Evolutionary conservation across 2,888 invertebrate genomes (phyloP).

Genomic region (Chloroclystis v-ata): DNA sequence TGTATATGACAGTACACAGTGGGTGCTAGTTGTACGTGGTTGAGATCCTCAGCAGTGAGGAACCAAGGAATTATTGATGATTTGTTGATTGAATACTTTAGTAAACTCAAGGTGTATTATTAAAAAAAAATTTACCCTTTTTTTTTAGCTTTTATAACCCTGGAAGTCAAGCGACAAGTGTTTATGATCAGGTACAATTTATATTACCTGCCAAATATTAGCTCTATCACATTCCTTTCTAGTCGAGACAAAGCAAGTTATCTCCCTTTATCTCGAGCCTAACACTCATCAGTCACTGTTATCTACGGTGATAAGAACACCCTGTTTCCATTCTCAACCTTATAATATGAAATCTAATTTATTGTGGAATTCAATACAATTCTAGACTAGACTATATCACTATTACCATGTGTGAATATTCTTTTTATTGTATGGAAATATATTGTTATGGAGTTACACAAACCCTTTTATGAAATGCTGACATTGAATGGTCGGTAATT

Average conservation of each 20-base stretch:
- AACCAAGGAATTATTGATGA: no score
- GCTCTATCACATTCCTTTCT: conserved; percentile 13
- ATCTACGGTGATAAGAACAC: conserved; percentile 50
- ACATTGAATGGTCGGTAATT: conserved; percentile 11
- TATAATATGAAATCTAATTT: conserved; percentile 9
- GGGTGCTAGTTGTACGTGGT: no score
- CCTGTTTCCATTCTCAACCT: conserved; percentile 9
- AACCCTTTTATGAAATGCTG: conserved; percentile 4
- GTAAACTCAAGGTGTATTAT: no score
- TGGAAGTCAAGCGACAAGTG: not conserved
- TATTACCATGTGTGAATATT: conserved; percentile 29
- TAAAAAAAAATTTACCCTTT: no score
- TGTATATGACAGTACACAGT: no score
- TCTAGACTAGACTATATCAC: conserved; percentile 15
- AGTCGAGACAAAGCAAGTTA: conserved; percentile 32
- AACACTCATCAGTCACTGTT: conserved; percentile 56
- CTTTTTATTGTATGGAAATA: conserved; percentile 7
- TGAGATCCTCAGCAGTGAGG: no score
- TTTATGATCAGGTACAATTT: not conserved
- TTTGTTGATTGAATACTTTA: no score
- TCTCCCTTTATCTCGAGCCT: conserved; percentile 49
- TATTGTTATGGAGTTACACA: not conserved
- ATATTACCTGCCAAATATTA: not conserved
- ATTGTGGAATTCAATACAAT: conserved; percentile 10
- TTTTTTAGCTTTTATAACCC: no score